These are phyloP conservation scores for Lagothrix lagotricha DNA, from an alignment of 2,797 vertebrate species.

Conservation along the genomic window DNA sequence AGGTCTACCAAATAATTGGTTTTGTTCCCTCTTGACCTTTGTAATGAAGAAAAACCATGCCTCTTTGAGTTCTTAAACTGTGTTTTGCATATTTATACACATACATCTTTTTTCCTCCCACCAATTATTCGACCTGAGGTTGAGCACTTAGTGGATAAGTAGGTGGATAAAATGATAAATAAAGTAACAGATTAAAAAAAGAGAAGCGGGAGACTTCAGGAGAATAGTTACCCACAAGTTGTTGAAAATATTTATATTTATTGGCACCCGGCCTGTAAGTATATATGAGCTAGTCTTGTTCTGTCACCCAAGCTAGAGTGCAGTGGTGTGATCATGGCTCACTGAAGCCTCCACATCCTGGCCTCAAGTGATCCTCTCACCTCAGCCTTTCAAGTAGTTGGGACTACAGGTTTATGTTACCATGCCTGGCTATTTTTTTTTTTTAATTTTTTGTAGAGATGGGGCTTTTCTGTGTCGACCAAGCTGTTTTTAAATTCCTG, in stretches of 20 bases:
- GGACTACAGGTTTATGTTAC: neutral
- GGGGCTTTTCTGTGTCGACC: neutral
- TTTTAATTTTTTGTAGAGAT: neutral
- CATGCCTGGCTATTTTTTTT: neutral
- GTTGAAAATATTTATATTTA: neutral
- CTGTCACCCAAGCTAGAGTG: neutral
- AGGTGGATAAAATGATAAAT: neutral
- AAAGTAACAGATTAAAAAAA: neutral
- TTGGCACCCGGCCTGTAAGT: neutral
- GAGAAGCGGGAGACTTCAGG: neutral
- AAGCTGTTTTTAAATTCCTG: neutral
- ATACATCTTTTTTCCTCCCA: neutral
- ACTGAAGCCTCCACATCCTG: neutral
- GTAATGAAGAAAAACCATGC: neutral
- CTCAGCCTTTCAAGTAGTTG: neutral
- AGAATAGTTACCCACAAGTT: neutral
- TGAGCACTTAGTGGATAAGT: neutral
- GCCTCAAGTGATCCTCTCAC: neutral
- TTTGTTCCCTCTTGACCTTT: conserved; percentile 12
- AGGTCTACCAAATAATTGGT: conserved; percentile 1
- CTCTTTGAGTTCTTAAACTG: neutral
- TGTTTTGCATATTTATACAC: neutral
- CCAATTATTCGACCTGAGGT: neutral
- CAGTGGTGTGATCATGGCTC: neutral
- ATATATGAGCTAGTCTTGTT: neutral